Base-by-base conservation (phyloP, 2,888 invertebrate species). In the Metopia argyrocephala region DNA sequence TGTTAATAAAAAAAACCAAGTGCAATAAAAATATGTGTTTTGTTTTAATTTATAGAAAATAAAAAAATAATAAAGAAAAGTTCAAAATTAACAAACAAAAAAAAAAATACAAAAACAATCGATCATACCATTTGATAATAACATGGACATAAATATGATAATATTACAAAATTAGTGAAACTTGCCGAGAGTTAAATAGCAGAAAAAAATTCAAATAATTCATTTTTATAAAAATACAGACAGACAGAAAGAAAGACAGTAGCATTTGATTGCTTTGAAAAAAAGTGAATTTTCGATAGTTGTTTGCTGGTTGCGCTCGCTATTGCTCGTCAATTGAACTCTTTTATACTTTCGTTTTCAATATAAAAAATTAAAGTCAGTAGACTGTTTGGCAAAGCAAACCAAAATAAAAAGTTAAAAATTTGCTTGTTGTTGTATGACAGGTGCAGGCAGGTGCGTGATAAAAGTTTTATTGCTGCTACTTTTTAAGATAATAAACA, bases 161-260 rank as follows among this genome's bases (percentile, higher is more conserved):
- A 66, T 70, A 78, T 81, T 81, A 81, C 78, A 81, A 81, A 81
- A 78, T 74, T 74, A 78, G 81, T 74, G 81, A 81, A 81, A 81
- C 81, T 74, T 61, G 76, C 73, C 76, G 45, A 76, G 54, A 56
- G 45, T 15, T 4, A 69, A 78, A 64, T 57, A 59, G 21, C 12
- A 65, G 1, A 18, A 57, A 56, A 48, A 20, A 64, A 66, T 25
- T 52, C 59, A 54, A 69, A 66, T 73, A 70, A 70, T 74, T 31
- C 48, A 57, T 25, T 48, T 38, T 23, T 15, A n/a, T n/a, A n/a
- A n/a, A n/a, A n/a, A n/a, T n/a, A n/a, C n/a, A 46, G 12, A 48
- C 54, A 54, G 62, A 45, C 50, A 31, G 74, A 23, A 57, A 66
- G 69, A 65, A 68, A 71, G 27, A 38, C 64, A 38, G 71, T 65